Percentiles rank a stretch among this genome's conserved stretches.
These are phyloP conservation scores for Patiria pectinifera DNA, from an alignment of 53 echinoderm and acorn worm genomes.

Conservation along the genomic window DNA sequence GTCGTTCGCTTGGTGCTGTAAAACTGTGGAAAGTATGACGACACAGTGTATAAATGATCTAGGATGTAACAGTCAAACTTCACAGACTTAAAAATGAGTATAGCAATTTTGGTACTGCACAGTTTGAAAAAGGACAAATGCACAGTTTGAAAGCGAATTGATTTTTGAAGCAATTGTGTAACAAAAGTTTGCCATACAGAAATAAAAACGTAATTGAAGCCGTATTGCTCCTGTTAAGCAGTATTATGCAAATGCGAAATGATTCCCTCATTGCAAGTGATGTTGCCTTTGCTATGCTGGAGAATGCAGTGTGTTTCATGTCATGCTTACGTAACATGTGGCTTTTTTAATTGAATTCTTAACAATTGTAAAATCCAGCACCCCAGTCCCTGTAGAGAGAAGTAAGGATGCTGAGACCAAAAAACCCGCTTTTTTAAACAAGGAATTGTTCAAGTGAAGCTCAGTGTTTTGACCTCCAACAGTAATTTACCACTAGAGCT, in stretches of 20 bases:
- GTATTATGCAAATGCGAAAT: neutral
- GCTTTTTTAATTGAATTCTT: neutral
- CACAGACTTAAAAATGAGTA: no score
- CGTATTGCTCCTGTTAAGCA: neutral
- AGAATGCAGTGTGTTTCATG: neutral
- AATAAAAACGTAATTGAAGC: neutral
- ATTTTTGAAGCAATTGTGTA: neutral
- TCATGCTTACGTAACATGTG: neutral
- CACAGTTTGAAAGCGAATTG: neutral
- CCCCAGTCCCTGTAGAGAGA: no score
- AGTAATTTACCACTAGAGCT: conserved; percentile 23
- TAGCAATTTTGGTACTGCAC: neutral
- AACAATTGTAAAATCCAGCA: neutral
- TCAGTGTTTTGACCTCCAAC: conserved; percentile 54
- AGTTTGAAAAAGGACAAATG: neutral
- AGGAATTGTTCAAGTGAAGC: neutral
- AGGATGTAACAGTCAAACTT: no score
- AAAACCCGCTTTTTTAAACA: neutral
- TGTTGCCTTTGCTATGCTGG: neutral
- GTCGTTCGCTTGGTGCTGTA: neutral
- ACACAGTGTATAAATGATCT: no score
- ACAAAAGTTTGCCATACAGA: neutral
- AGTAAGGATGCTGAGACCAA: neutral
- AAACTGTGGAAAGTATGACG: no score
- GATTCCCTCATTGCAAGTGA: neutral